Base-by-base conservation (phyloP, 35 echinoderm and acorn worm genomes). In the Apostichopus parvimensis region DNA sequence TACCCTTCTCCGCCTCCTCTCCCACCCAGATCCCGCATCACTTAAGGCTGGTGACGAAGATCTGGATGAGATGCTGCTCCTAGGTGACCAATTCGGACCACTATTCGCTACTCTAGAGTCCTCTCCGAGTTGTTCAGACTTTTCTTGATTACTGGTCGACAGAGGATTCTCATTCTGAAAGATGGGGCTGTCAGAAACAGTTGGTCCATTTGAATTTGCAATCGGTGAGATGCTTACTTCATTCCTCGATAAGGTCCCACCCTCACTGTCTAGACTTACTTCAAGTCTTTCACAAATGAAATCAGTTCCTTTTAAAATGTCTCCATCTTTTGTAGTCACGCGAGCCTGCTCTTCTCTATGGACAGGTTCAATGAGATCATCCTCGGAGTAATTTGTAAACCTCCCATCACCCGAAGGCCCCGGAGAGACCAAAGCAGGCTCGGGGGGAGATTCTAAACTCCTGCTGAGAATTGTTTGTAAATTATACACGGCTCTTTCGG, bases 41-140 rank as follows among this genome's bases (percentile, higher is more conserved):
- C 56, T 84, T 24, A 56, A 17, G 4, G 54, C 81, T 58, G 81
- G 56, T 84, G 81, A 84, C 10, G 81, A 58, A 2, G 81, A 84
- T 59, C 56, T 84, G 12, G 81, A 84, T 58, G 81, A 60, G 56
- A 58, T 9, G 57, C 56, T 58, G 81, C 81, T 84, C 9, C 57
- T 59, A 6, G 81, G 17, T 18, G 71, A 75, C 71, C 15, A 75
- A 75, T 18, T 75, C 7, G 71, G n/a, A 22, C 9, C 6, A 73
- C 70, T 73, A 21, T 73, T 73, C 70, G 11, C 18, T 21, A 1
- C 1, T 73, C 14, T 73, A 17, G 10, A 6, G n/a, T 73, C 70
- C n/a, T 73, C 70, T 73, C 5, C 6, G 12, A 61, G 12, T 61
- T 61, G 58, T 61, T 61, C 58, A 61, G 58, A 61, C 58, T 61